These are phyloP conservation scores for Ramphastos sulfuratus DNA, from an alignment of 2,113 vertebrate genomes.

Conservation along the genomic window DNA sequence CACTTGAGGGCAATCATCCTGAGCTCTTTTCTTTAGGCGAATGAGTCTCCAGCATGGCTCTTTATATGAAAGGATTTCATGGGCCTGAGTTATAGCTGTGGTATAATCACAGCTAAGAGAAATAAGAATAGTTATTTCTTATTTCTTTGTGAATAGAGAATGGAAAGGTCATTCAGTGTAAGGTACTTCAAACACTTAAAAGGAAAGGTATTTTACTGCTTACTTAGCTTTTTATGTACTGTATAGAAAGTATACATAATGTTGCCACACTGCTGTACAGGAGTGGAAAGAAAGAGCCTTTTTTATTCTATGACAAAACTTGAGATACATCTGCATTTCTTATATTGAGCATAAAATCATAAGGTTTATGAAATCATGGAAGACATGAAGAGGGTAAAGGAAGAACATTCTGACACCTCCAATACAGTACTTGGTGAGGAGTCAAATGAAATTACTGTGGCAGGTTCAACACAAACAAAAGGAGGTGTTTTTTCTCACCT, in stretches of 20 bases:
- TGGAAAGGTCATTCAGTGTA: slow-evolving; percentile 52
- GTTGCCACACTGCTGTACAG: background rate
- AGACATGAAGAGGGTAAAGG: background rate
- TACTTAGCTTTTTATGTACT: slow-evolving; percentile 52
- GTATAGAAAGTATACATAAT: slow-evolving; percentile 1
- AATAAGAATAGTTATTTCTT: slow-evolving; percentile 65
- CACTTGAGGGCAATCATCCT: slow-evolving; percentile 45
- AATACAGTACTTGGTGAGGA: background rate
- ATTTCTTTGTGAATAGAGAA: slow-evolving; percentile 67
- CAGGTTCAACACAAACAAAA: background rate
- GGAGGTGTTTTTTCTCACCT: background rate
- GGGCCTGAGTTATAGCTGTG: slow-evolving; percentile 61
- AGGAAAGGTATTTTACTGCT: slow-evolving; percentile 64
- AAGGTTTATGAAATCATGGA: background rate
- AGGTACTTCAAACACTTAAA: slow-evolving; percentile 68
- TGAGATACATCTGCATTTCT: background rate
- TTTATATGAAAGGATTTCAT: slow-evolving; percentile 61
- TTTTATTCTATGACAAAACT: background rate
- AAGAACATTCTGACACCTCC: background rate
- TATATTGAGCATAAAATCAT: background rate
- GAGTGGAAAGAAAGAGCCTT: background rate
- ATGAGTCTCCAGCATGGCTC: slow-evolving; percentile 21
- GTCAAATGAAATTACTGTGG: background rate
- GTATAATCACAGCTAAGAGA: slow-evolving; percentile 53
- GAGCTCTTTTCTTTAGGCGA: slow-evolving; percentile 40